These are phyloP conservation scores for Periparus ater DNA, from an alignment of 2,797 vertebrate species.

Conservation along the genomic window DNA sequence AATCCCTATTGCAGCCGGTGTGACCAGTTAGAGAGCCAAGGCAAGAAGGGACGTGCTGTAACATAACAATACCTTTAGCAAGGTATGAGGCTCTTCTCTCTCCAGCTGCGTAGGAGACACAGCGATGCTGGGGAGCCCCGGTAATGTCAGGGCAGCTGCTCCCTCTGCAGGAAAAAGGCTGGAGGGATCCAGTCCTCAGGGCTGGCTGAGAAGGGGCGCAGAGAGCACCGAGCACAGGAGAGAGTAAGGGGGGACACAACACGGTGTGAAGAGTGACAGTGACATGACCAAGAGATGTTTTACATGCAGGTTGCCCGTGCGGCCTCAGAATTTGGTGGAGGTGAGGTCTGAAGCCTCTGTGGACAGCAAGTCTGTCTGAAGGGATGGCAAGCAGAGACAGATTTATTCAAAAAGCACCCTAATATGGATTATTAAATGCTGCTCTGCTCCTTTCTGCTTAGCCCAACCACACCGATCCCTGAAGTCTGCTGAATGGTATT, in stretches of 20 bases:
- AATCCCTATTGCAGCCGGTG: background rate
- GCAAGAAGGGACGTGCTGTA: background rate
- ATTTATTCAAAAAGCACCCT: background rate
- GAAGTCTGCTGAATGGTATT: background rate
- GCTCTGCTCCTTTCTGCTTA: background rate
- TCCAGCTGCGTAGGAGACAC: background rate
- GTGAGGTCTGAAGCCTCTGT: background rate
- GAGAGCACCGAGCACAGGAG: too few species aligned
- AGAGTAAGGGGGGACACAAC: accelerated
- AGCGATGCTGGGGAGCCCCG: background rate
- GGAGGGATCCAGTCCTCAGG: background rate
- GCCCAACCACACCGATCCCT: background rate
- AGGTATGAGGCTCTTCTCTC: background rate
- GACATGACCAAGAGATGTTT: accelerated
- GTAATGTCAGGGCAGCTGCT: background rate
- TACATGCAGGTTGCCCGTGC: accelerated
- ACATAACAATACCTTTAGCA: background rate
- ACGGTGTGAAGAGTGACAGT: accelerated
- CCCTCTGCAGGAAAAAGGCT: slow-evolving; percentile 39
- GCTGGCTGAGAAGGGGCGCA: accelerated
- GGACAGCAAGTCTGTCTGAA: background rate
- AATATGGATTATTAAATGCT: background rate
- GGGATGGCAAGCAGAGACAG: accelerated
- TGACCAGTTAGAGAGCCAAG: background rate
- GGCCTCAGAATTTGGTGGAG: background rate